phyloP scores from a whole-genome alignment of 2,888 invertebrate genomes.

The Masnerella sp. region DNA sequence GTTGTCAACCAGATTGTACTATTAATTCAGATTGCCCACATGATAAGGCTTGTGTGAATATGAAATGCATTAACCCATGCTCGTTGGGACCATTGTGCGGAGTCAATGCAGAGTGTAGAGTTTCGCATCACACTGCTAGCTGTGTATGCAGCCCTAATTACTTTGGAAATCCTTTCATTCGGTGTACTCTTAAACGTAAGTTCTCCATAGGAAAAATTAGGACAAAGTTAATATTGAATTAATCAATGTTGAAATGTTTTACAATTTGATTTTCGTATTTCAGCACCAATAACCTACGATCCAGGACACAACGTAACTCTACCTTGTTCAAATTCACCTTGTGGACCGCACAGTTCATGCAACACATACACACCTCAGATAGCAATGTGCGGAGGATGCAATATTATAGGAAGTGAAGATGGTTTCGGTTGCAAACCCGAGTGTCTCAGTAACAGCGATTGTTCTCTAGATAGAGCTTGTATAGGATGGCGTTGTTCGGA shows the following conservation, averaged over 20 bases:
- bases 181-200: slow-evolving; percentile 82
- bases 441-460: slow-evolving; percentile 89
- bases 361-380: slow-evolving; percentile 86
- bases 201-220: slow-evolving; percentile 50
- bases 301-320: slow-evolving; percentile 80
- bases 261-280: not conserved
- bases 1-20: slow-evolving; percentile 89
- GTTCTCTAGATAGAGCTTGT: slow-evolving; percentile 87
- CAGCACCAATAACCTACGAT: slow-evolving; percentile 63
- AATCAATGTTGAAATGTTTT: too few species aligned
- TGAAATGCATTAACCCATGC: slow-evolving; percentile 87
- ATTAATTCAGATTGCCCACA: slow-evolving; percentile 89
- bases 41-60: slow-evolving; percentile 86
- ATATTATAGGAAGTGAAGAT: slow-evolving; percentile 82
- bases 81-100: slow-evolving; percentile 86
- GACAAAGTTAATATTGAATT: too few species aligned
- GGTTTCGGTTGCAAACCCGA: slow-evolving; percentile 89
- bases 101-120: slow-evolving; percentile 87
- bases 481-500: slow-evolving; percentile 83
- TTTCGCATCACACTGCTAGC: slow-evolving; percentile 89
- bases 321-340: slow-evolving; percentile 89
- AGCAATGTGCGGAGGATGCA: slow-evolving; percentile 89
- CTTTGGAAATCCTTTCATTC: slow-evolving; percentile 88
- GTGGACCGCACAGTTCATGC: slow-evolving; percentile 84
- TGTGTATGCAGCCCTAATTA: slow-evolving; percentile 88